Percentiles rank a stretch among this genome's conserved stretches.
These are phyloP conservation scores for Antedon mediterranea DNA, from an alignment of 53 echinoderm and acorn worm species.

Conservation along the genomic window DNA sequence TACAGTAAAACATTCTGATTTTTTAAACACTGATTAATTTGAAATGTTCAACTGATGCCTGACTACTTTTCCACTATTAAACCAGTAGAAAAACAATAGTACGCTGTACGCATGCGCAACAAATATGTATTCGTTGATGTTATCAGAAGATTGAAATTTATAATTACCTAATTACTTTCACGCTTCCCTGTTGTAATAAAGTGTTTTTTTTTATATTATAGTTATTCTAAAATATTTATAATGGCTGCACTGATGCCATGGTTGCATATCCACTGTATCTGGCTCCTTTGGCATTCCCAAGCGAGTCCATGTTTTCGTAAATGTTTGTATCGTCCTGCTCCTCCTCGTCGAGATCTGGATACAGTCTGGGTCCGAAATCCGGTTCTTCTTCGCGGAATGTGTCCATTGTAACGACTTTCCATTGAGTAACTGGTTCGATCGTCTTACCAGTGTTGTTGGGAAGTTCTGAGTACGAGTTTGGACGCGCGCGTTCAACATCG, in stretches of 20 bases:
- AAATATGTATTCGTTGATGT: too few species aligned
- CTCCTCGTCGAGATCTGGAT: not conserved
- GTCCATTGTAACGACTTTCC: not conserved
- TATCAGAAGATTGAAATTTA: too few species aligned
- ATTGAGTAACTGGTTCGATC: not conserved
- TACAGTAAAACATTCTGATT: too few species aligned
- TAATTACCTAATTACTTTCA: too few species aligned
- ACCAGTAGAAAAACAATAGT: too few species aligned
- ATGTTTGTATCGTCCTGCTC: not conserved
- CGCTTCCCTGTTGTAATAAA: too few species aligned
- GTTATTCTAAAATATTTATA: too few species aligned
- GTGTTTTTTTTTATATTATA: too few species aligned
- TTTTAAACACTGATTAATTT: too few species aligned
- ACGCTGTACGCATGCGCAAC: too few species aligned
- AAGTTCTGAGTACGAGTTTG: not conserved
- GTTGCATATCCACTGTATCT: not conserved
- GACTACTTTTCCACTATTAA: too few species aligned
- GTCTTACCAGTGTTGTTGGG: not conserved
- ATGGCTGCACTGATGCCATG: not conserved
- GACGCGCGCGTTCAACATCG: not conserved
- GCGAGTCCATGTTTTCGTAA: not conserved
- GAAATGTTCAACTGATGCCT: too few species aligned
- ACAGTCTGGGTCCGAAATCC: not conserved
- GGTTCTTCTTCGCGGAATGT: not conserved
- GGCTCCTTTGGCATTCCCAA: not conserved